These are phyloP conservation scores for Tragopan temminckii DNA, from an alignment of 2,797 vertebrate genomes.

Conservation along the genomic window DNA sequence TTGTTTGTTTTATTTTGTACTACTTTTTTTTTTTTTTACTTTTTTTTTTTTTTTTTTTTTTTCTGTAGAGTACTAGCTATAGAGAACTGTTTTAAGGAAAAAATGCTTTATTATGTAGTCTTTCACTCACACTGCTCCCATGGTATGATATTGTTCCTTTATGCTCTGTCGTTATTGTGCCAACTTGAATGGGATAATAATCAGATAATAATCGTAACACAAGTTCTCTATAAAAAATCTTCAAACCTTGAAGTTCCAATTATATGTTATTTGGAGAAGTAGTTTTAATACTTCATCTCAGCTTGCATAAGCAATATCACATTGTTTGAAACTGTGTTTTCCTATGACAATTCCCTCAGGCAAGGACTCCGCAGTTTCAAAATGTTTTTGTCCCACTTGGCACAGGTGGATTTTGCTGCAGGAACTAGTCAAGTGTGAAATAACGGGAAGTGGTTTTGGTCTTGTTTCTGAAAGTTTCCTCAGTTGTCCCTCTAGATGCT, in stretches of 20 bases:
- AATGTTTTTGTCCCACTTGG: conserved; percentile 1
- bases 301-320: background rate
- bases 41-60: background rate
- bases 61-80: background rate
- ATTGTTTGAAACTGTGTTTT: background rate
- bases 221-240: conserved; percentile 16
- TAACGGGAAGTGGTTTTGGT: background rate
- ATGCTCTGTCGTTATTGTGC: background rate
- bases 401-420: background rate
- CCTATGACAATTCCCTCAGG: background rate
- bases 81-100: background rate
- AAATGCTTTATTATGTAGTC: background rate
- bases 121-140: background rate
- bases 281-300: conserved; percentile 19
- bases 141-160: background rate
- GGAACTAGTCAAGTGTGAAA: background rate
- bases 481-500: background rate
- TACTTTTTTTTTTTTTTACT: fast-evolving
- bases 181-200: background rate
- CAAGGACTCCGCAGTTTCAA: background rate
- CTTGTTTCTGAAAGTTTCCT: background rate
- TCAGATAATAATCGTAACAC: background rate
- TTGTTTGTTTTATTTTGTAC: background rate
- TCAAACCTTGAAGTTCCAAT: background rate
- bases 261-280: background rate